Evolutionary conservation across 2,113 vertebrate species (phyloP).

Genomic region (Centrocercus urophasianus): DNA sequence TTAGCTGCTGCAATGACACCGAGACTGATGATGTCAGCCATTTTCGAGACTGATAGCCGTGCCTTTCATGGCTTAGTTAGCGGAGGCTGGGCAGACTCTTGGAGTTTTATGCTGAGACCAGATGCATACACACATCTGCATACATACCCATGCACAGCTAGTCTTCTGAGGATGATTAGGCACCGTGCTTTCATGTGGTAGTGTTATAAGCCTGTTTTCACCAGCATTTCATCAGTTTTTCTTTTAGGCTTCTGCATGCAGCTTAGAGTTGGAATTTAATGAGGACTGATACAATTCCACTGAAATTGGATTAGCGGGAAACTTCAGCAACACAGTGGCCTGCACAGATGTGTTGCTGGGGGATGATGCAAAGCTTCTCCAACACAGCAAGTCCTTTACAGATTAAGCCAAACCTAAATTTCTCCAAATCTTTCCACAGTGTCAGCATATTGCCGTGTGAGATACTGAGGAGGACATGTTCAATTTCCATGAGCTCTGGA

Average conservation of each 20-base stretch:
- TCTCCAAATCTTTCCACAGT: not conserved
- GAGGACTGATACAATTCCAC: not conserved
- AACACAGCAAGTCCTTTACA: not conserved
- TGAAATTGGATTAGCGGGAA: not conserved
- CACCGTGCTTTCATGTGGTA: not conserved
- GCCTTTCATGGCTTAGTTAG: not conserved
- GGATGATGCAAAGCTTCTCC: not conserved
- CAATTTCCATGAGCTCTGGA: not conserved
- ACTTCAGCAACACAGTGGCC: not conserved
- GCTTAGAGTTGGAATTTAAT: not conserved
- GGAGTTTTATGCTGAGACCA: not conserved
- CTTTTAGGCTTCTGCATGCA: not conserved
- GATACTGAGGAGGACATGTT: fast-evolving
- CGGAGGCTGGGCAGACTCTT: not conserved
- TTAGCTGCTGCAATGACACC: slow-evolving; percentile 46
- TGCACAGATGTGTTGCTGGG: not conserved
- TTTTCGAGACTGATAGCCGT: not conserved
- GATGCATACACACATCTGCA: not conserved
- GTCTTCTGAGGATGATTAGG: not conserved
- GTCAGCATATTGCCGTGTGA: not conserved
- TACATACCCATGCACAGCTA: not conserved
- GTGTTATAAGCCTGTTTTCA: not conserved
- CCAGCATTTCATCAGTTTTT: fast-evolving
- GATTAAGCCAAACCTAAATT: not conserved
- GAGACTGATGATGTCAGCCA: slow-evolving; percentile 59